Evolutionary conservation across 2,888 invertebrate species (phyloP), one percentile per base, ranked within the genome.

Genomic region (Xylophagus ater): DNA sequence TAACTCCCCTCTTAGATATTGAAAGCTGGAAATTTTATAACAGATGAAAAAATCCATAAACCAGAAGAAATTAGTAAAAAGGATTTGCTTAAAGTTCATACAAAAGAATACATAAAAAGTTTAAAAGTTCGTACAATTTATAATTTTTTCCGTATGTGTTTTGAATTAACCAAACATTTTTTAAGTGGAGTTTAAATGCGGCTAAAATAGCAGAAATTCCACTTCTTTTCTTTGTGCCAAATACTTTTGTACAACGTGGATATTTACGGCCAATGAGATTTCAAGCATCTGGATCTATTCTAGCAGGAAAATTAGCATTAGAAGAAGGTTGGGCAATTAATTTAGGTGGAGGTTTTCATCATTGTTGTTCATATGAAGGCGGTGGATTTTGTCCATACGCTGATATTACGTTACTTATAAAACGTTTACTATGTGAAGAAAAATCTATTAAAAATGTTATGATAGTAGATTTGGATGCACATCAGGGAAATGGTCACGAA

Each of bases 351-450:
- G 90, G 90, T 0, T 92, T 92, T 63, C 90, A 92, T 62, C 90
- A 92, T 59, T 89, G 89, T 59, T 80, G 81, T 46, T 70, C 74
- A 0, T 67, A 72, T 39, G 67, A 66, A 40, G 90, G 89, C 3
- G 87, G 82, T 0, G 90, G 92, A 1, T 92, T 92, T 66, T 92
- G 90, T 62, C 78, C 82, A 0, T 92, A 90, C 57, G 90, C 90
- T 0, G 89, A 89, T 56, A 88, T 92, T 34, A 83, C 87, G 0
- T 66, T 92, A 48, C 67, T 86, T 8, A 72, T 90, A 30, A 68
- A 72, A 41, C 78, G 78, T 55, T 63, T 87, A 9, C 70, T 84
- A 46, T 62, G 69, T 15, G 59, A 66, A 46, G 68, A 72, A 40
- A 57, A 68, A 3, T 57, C 59, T 34, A 71, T 82, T 20, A 71